phyloP scores from a whole-genome alignment of 23 tunicate species.

The Trididemnum clinides region DNA sequence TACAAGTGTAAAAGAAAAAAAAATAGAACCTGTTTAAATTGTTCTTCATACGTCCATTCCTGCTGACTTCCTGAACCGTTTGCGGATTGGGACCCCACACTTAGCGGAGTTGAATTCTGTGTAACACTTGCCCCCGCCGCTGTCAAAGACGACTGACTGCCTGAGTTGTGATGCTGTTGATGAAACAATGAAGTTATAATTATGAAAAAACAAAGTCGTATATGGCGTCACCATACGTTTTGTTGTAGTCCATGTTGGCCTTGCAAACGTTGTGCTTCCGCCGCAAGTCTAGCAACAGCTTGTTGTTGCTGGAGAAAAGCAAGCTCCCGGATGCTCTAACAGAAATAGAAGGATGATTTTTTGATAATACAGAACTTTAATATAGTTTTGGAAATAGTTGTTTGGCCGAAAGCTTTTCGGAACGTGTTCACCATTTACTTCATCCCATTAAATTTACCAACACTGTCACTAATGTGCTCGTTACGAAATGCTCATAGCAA shows the following conservation, averaged over 20 bases:
- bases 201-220: too few relatives aligned
- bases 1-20: too few relatives aligned
- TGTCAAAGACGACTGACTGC: conserved; percentile 15
- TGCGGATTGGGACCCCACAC: conserved; percentile 58
- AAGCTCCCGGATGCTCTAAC: conserved; percentile 87
- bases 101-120: conserved; percentile 37
- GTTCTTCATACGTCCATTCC: conserved; percentile 99
- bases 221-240: background rate
- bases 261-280: conserved; percentile 74
- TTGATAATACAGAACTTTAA: too few relatives aligned
- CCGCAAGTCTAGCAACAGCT: conserved; percentile 69
- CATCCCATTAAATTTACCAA: too few relatives aligned
- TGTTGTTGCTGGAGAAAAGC: conserved; percentile 89
- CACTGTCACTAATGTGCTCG: too few relatives aligned
- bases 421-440: too few relatives aligned
- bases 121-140: conserved; percentile 20
- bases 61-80: conserved; percentile 82
- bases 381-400: too few relatives aligned
- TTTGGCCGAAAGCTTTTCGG: too few relatives aligned
- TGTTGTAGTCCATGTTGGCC: conserved; percentile 55
- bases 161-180: background rate
- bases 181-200: background rate
- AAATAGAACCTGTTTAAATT: conserved; percentile 99
- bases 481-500: too few relatives aligned
- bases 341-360: too few relatives aligned